Percentiles rank a stretch among this genome's conserved stretches.
These are phyloP conservation scores for Pterophyllum scalare DNA, from an alignment of 2,113 vertebrate genomes.

Conservation along the genomic window DNA sequence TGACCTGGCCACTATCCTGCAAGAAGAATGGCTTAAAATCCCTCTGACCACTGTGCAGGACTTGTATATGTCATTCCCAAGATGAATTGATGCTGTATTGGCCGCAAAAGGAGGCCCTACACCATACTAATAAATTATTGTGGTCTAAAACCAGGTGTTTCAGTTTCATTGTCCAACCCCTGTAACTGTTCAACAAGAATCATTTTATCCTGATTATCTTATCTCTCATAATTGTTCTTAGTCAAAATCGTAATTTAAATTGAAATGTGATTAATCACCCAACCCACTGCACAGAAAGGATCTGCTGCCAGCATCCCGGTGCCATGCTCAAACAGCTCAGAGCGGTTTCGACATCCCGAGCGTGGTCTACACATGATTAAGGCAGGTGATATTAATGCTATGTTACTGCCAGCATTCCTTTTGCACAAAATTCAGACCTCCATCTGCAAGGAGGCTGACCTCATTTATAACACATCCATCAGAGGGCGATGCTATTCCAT, in stretches of 20 bases:
- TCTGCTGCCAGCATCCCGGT: neutral
- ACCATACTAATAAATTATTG: no score
- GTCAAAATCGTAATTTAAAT: neutral
- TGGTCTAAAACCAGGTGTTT: no score
- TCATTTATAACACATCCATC: constrained; percentile 37
- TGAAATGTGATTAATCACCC: neutral
- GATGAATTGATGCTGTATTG: no score
- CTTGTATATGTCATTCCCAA: no score
- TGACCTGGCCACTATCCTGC: no score
- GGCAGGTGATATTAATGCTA: neutral
- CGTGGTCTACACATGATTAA: neutral
- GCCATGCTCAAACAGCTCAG: neutral
- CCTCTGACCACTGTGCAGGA: no score
- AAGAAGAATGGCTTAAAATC: no score
- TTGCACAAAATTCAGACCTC: constrained; percentile 16
- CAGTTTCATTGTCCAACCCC: no score
- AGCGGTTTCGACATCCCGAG: neutral
- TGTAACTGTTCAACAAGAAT: no score
- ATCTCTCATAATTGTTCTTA: neutral
- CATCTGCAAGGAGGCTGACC: constrained; percentile 39
- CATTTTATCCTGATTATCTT: neutral
- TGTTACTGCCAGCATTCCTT: neutral
- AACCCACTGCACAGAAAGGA: neutral
- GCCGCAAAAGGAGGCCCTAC: no score
- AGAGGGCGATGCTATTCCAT: constrained; percentile 51